Evolutionary conservation across 2,888 invertebrate species (phyloP).

Genomic region (Pediacus dermestoides): DNA sequence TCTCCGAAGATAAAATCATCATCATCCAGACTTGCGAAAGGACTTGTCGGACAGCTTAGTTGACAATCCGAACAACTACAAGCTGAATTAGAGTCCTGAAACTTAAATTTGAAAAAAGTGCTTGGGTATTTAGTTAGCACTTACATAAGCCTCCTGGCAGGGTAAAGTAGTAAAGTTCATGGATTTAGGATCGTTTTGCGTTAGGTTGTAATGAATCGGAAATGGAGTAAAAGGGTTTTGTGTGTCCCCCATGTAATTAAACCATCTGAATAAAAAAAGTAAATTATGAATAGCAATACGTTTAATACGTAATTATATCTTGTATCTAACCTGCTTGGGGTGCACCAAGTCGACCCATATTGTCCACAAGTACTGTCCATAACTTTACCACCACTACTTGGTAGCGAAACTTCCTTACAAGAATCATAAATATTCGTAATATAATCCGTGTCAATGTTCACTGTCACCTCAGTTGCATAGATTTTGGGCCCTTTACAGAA

Average conservation of each 20-base stretch:
- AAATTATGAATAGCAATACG: too few species aligned
- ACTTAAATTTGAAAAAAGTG: conserved; percentile 17
- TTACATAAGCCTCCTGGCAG: conserved; percentile 60
- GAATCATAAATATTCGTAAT: conserved; percentile 68
- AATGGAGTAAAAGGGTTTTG: conserved; percentile 56
- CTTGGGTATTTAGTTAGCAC: conserved; percentile 22
- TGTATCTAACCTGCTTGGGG: conserved; percentile 53
- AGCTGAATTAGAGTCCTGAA: conserved; percentile 53
- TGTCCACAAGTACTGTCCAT: conserved; percentile 76
- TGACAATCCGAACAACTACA: conserved; percentile 80
- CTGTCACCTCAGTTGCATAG: too few species aligned
- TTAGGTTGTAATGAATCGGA: conserved; percentile 57
- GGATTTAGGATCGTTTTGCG: conserved; percentile 45
- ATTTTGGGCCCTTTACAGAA: too few species aligned
- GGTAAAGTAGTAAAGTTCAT: conserved; percentile 51
- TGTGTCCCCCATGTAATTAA: conserved; percentile 59
- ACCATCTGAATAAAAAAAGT: conserved; percentile 61
- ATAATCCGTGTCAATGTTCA: too few species aligned
- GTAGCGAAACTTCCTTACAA: conserved; percentile 73
- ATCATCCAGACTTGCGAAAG: conserved; percentile 47
- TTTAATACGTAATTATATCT: too few species aligned
- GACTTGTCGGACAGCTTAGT: conserved; percentile 57
- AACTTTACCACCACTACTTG: conserved; percentile 70
- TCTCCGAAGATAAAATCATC: conserved; percentile 56
- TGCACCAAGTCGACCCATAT: conserved; percentile 64